phyloP scores from a whole-genome alignment of 2,888 invertebrate genomes.

The Drosophila prolongata region DNA sequence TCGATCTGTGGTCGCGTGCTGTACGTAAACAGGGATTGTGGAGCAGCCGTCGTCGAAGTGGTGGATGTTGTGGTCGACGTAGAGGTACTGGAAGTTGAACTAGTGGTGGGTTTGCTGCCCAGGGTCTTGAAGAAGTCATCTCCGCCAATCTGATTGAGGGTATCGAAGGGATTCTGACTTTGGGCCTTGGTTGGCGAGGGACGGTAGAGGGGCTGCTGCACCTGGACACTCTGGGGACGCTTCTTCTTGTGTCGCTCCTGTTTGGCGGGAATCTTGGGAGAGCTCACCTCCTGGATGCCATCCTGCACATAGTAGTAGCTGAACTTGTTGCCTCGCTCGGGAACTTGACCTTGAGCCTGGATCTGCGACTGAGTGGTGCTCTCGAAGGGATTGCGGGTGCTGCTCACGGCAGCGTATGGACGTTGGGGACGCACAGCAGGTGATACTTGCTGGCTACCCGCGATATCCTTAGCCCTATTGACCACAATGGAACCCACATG shows the following conservation, averaged over 20 bases:
- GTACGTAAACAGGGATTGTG: slow-evolving; percentile 75
- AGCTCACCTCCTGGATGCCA: slow-evolving; percentile 80
- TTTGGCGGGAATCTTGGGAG: slow-evolving; percentile 79
- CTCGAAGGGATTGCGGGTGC: slow-evolving; percentile 64
- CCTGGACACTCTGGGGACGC: slow-evolving; percentile 73
- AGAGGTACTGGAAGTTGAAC: slow-evolving; percentile 82
- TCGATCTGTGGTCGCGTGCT: slow-evolving; percentile 80
- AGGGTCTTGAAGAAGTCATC: slow-evolving; percentile 82
- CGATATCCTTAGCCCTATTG: slow-evolving; percentile 84
- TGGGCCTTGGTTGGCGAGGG: slow-evolving; percentile 62
- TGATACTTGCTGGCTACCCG: slow-evolving; percentile 30
- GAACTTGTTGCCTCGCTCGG: slow-evolving; percentile 80
- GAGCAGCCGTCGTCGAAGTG: slow-evolving; percentile 82
- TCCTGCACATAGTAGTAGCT: slow-evolving; percentile 80
- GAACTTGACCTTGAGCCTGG: slow-evolving; percentile 26
- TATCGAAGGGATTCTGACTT: slow-evolving; percentile 76
- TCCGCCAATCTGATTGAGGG: slow-evolving; percentile 81
- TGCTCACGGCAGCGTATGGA: slow-evolving; percentile 50
- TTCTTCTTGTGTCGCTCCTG: slow-evolving; percentile 82
- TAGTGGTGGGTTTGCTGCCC: slow-evolving; percentile 52
- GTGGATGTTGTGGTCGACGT: slow-evolving; percentile 85
- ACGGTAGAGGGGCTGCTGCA: slow-evolving; percentile 71
- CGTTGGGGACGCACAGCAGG: slow-evolving; percentile 61
- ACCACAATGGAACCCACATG: slow-evolving; percentile 94
- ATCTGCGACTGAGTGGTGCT: slow-evolving; percentile 43